Base-by-base conservation (phyloP, 2,888 invertebrate genomes). In the Hypomecis atomaria region DNA sequence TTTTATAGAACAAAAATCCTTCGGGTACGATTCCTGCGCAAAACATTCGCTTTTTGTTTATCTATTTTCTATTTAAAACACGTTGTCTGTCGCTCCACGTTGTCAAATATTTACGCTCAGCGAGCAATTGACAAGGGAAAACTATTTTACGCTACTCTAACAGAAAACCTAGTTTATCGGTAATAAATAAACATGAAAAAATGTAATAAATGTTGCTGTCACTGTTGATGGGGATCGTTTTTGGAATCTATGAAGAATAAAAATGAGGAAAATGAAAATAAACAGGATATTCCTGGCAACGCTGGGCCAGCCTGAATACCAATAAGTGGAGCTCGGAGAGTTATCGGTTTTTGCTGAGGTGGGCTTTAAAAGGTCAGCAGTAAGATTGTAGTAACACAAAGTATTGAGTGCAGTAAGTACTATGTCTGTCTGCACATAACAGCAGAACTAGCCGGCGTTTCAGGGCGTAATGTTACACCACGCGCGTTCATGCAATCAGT, bases 51-150 rank as follows among this genome's bases (percentile, higher is more conserved):
- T 53, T 59, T 71, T 75, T 71, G 56, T 76, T 73, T 76, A 69
- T 73, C 66, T 74, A 75, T 76, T 76, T 70, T 73, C 66, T 74
- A 75, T 76, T 65, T 69, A 33, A 59, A 70, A 74, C 72, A 59
- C 66, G 65, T 62, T 67, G 58, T 71, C 70, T 65, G 65, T 70
- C 71, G 66, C 70, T 73, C 70, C 69, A 64, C 69, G 78, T 76
- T 82, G 84, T 82, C 83, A 84, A 82, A 82, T 75, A 83, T 86
- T 83, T 76, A 84, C 85, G 82, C 77, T 59, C 63, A 67, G 61
- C 73, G 75, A 73, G 66, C 74, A 72, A 78, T 83, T 84, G 85
- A 85, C 80, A 79, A 83, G 83, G 85, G 82, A 74, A 78, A 82
- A 78, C 79, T 79, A 80, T 80, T 81, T 81, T 73, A 79, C 79